Conservation (phyloP, 2,888 invertebrate species). For the Xanthia icteritia region DNA sequence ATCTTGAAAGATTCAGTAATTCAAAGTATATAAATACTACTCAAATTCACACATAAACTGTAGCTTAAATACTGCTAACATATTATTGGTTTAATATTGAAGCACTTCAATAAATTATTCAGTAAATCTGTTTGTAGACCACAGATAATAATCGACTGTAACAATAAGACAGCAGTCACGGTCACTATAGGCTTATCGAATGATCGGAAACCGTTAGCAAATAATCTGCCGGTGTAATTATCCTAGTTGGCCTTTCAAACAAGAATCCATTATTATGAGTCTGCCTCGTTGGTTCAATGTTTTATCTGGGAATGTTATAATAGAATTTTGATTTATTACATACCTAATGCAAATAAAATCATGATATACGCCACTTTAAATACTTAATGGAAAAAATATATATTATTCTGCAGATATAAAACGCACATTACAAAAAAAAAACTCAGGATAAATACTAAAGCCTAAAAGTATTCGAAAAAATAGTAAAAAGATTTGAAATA, state of each 20-base stretch:
- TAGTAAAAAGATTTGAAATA: no score
- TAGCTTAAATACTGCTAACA: no score
- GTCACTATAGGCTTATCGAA: conserved; percentile 27
- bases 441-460: no score
- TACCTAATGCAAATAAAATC: no score
- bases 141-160: conserved; percentile 30
- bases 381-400: background rate
- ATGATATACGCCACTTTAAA: background rate
- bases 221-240: conserved; percentile 34
- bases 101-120: conserved; percentile 14
- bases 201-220: conserved; percentile 40
- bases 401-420: no score
- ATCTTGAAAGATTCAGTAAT: no score
- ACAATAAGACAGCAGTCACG: conserved; percentile 38
- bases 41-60: background rate
- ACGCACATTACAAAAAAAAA: no score
- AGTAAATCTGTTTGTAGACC: conserved; percentile 19
- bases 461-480: no score
- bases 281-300: no score
- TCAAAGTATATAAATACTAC: no score
- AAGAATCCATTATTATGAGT: conserved; percentile 8
- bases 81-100: background rate
- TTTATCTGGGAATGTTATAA: background rate
- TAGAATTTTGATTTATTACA: no score
- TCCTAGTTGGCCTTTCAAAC: conserved; percentile 21